These are phyloP conservation scores for Hylaea fasciaria DNA, from an alignment of 2,888 invertebrate genomes.

Conservation along the genomic window DNA sequence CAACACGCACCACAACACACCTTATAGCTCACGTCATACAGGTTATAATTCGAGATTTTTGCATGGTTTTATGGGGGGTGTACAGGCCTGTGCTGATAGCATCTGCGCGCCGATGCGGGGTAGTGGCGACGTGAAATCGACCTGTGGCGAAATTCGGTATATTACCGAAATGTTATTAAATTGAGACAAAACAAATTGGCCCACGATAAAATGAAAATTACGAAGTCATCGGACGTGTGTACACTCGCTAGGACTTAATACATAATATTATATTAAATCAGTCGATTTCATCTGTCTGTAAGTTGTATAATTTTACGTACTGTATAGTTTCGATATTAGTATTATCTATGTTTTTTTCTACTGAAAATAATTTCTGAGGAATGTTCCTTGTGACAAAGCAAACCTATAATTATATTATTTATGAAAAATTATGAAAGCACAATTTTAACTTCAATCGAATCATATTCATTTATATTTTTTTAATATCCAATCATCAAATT, in stretches of 20 bases:
- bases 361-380: no score
- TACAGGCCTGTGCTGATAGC: conserved; percentile 37
- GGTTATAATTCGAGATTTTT: neutral
- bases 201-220: neutral
- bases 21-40: conserved; percentile 10
- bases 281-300: no score
- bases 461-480: no score
- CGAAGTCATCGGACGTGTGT: neutral
- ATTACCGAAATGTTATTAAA: conserved; percentile 18
- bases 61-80: neutral
- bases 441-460: no score
- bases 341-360: no score
- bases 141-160: conserved; percentile 40
- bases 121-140: conserved; percentile 39
- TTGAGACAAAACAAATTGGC: conserved; percentile 14
- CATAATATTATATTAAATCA: no score
- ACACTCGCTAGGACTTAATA: neutral
- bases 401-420: no score
- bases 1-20: conserved; percentile 3
- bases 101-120: conserved; percentile 38
- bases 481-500: no score
- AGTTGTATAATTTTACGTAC: no score
- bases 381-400: no score
- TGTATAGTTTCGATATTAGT: no score
- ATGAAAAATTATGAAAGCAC: no score